phyloP scores from a whole-genome alignment of 2,113 vertebrate species.

The Gavia stellata region DNA sequence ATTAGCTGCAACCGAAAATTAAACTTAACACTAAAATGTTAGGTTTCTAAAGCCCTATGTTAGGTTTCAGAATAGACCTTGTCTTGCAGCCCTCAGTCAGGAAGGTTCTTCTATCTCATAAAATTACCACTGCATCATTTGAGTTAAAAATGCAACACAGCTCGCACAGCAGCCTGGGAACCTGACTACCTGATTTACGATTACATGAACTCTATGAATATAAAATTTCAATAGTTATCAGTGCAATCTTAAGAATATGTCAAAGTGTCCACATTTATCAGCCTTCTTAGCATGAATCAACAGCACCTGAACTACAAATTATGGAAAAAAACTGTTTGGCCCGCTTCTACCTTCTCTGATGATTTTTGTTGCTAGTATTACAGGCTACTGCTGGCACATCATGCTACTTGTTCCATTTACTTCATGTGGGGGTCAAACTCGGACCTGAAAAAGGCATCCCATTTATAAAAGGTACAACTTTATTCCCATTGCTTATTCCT shows the following conservation, averaged over 20 bases:
- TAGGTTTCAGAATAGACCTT: neutral
- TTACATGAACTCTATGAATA: neutral
- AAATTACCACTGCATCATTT: neutral
- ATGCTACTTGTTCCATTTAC: neutral
- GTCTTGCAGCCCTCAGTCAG: neutral
- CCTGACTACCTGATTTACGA: accelerated
- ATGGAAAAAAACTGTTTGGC: neutral
- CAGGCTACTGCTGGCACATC: neutral
- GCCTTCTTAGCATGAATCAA: neutral
- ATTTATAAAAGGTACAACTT: neutral
- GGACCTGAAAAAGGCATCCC: neutral
- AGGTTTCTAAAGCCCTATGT: neutral
- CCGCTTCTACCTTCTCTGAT: neutral
- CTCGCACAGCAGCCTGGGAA: neutral
- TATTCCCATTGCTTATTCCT: neutral
- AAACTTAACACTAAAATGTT: neutral
- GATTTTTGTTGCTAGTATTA: neutral
- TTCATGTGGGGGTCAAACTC: neutral
- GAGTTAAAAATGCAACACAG: neutral
- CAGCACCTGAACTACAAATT: neutral
- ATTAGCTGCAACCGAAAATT: neutral
- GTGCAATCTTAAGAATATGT: neutral
- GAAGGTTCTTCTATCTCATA: neutral
- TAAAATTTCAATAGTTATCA: neutral
- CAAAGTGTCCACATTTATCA: neutral